A percentile compares a stretch with the other conserved stretches of the same genome.
These are phyloP conservation scores for Kryptolebias marmoratus DNA, from an alignment of 2,113 vertebrate species.

Conservation along the genomic window DNA sequence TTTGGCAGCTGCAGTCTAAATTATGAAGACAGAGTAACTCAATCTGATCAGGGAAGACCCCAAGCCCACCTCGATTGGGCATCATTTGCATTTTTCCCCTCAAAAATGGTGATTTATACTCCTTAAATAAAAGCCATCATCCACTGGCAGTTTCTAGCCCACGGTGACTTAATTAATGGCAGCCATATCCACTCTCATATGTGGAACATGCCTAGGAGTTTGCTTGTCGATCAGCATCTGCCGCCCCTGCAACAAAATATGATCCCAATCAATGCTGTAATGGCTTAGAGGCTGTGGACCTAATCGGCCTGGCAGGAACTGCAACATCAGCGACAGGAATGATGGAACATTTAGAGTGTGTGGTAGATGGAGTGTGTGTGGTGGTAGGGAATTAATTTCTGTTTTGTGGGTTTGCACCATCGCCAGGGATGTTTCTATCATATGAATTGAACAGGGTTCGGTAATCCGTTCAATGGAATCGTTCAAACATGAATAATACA, in stretches of 20 bases:
- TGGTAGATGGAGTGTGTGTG: constrained; percentile 19
- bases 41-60: constrained; percentile 46
- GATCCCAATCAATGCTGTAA: constrained; percentile 71
- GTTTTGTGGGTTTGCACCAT: constrained; percentile 29
- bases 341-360: constrained; percentile 33
- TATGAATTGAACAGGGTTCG: constrained; percentile 29
- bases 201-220: constrained; percentile 65
- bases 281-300: constrained; percentile 43
- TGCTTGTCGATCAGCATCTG: constrained; percentile 69
- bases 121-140: constrained; percentile 61
- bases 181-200: constrained; percentile 54
- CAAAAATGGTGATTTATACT: constrained; percentile 52
- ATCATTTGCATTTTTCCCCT: constrained; percentile 47
- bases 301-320: constrained; percentile 56
- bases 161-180: constrained; percentile 56
- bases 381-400: constrained; percentile 26
- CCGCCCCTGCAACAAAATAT: constrained; percentile 65
- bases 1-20: constrained; percentile 21
- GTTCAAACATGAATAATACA: constrained; percentile 25
- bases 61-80: constrained; percentile 9
- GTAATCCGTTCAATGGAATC: background rate
- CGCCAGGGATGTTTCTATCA: constrained; percentile 44
- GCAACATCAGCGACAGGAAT: constrained; percentile 32
- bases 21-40: constrained; percentile 32
- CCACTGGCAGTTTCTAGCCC: constrained; percentile 35